Conservation (phyloP, 1,140 invertebrate species). For the Caenorhabditis remanei region DNA sequence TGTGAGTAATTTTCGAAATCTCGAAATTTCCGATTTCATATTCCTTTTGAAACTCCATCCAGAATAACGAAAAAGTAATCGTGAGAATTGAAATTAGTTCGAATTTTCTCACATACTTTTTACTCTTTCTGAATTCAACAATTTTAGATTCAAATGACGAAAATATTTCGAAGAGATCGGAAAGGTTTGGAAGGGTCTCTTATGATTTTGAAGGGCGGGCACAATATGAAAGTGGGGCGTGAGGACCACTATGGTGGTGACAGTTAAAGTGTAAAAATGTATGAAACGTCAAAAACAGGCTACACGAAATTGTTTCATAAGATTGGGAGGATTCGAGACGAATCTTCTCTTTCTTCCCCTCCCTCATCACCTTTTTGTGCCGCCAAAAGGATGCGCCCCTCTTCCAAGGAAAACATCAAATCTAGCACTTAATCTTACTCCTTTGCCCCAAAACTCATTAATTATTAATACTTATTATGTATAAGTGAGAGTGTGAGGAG, state of each 20-base stretch:
- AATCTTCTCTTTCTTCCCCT: neutral
- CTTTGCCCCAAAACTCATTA: conserved; percentile 17
- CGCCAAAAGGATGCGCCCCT: conserved; percentile 39
- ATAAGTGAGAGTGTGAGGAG: conserved; percentile 44
- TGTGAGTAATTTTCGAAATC: too few species aligned
- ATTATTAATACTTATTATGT: conserved; percentile 53
- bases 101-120: conserved; percentile 26
- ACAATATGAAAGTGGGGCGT: neutral
- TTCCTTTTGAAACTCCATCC: too few species aligned
- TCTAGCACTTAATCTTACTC: conserved; percentile 47
- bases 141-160: too few species aligned
- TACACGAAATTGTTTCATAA: conserved; percentile 25
- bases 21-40: too few species aligned
- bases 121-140: too few species aligned
- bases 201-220: conserved; percentile 29
- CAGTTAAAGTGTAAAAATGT: conserved; percentile 43
- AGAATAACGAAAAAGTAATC: neutral
- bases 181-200: neutral
- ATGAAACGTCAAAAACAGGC: conserved; percentile 29
- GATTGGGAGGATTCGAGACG: neutral
- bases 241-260: conserved; percentile 39
- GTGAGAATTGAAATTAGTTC: conserved; percentile 4
- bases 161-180: neutral
- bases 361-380: conserved; percentile 10
- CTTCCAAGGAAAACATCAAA: conserved; percentile 28